Conservation (phyloP, 2,113 vertebrate genomes). For the Megaleporinus macrocephalus region DNA sequence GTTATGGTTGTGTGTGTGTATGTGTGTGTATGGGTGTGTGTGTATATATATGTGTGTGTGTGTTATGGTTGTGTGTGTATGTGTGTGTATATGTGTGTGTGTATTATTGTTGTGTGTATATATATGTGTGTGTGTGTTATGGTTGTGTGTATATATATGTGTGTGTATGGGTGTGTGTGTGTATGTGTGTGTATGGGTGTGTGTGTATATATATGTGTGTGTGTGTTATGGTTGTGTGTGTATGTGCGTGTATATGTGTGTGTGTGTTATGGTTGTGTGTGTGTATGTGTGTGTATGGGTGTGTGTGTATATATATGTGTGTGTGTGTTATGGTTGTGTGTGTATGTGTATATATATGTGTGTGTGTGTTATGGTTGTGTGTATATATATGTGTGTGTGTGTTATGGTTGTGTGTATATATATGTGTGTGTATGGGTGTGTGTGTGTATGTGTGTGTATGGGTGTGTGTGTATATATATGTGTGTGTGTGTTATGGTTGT, state of each 20-base stretch:
- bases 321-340: too few relatives aligned
- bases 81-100: conserved; percentile 43
- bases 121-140: background rate
- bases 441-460: conserved; percentile 8
- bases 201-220: conserved; percentile 44
- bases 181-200: background rate
- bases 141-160: too few relatives aligned
- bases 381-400: too few relatives aligned
- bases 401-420: too few relatives aligned
- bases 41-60: background rate
- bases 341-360: too few relatives aligned
- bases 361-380: too few relatives aligned
- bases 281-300: too few relatives aligned
- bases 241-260: background rate
- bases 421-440: too few relatives aligned
- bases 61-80: conserved; percentile 8
- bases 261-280: background rate
- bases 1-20: too few relatives aligned
- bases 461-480: conserved; percentile 3
- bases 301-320: too few relatives aligned
- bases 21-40: background rate
- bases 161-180: too few relatives aligned
- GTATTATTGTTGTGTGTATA: background rate
- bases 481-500: background rate
- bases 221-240: background rate